phyloP scores from a whole-genome alignment of 1,140 invertebrate genomes.

The Brachionus asplanchnoidis region DNA sequence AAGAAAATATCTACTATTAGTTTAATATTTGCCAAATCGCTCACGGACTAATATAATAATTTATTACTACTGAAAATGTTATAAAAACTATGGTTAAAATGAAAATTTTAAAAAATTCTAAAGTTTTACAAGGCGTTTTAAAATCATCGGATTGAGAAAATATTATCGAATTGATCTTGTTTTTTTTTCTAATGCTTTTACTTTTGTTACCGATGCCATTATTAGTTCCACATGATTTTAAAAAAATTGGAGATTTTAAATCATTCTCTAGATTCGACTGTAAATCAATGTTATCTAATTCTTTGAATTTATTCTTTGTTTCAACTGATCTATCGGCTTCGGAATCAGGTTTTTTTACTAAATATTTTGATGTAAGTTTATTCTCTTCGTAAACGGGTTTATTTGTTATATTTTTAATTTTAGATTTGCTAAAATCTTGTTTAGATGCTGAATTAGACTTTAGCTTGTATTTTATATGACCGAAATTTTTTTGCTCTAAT shows the following conservation, averaged over 20 bases:
- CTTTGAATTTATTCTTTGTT: neutral
- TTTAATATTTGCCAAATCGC: neutral
- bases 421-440: neutral
- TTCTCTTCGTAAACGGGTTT: neutral
- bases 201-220: neutral
- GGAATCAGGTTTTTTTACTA: neutral
- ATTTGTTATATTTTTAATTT: neutral
- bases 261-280: neutral
- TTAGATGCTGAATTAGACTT: neutral
- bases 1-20: neutral
- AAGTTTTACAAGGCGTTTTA: neutral
- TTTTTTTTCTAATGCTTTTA: neutral
- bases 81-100: neutral
- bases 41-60: neutral
- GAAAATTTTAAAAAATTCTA: neutral
- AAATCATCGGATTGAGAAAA: neutral
- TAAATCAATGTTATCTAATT: neutral
- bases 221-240: neutral
- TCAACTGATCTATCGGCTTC: neutral
- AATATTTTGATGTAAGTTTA: neutral
- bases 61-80: neutral
- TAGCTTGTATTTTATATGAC: neutral
- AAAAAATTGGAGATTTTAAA: neutral
- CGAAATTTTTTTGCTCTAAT: neutral
- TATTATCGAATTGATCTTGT: neutral